Conservation (phyloP, 2,797 vertebrate genomes). For the Galaxias olidus region DNA sequence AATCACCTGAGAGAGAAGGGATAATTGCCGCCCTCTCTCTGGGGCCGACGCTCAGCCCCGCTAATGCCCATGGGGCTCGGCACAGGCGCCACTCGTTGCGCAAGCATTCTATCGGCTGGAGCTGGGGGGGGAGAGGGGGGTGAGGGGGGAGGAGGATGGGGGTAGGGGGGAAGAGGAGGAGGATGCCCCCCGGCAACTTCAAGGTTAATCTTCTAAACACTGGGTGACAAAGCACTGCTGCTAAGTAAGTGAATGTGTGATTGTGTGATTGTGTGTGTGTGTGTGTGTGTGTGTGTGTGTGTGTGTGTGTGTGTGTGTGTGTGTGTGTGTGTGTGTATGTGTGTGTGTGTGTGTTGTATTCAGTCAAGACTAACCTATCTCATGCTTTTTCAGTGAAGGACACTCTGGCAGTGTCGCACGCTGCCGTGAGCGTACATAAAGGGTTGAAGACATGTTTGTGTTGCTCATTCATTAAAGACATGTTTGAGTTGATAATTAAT, state of each 20-base stretch:
- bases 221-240: slow-evolving; percentile 69
- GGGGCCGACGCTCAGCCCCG: slow-evolving; percentile 69
- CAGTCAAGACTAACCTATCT: too few species aligned
- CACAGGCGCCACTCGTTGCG: slow-evolving; percentile 75
- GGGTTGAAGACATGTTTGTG: too few species aligned
- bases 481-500: too few species aligned
- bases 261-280: slow-evolving; percentile 15
- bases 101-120: slow-evolving; percentile 56
- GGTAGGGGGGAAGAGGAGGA: slow-evolving; percentile 17
- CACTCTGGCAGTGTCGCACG: too few species aligned
- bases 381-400: too few species aligned
- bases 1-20: slow-evolving; percentile 70
- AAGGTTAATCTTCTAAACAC: slow-evolving; percentile 75
- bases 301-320: not conserved
- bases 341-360: not conserved
- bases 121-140: slow-evolving; percentile 50
- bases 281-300: not conserved
- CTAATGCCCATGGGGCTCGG: slow-evolving; percentile 72
- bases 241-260: slow-evolving; percentile 31
- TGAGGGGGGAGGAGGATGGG: slow-evolving; percentile 36
- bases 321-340: not conserved
- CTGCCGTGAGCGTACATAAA: too few species aligned
- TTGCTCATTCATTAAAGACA: too few species aligned
- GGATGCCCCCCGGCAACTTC: slow-evolving; percentile 65
- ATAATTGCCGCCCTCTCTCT: slow-evolving; percentile 72